Base-by-base conservation (phyloP, 1,140 invertebrate genomes). In the Lepidurus couesii region DNA sequence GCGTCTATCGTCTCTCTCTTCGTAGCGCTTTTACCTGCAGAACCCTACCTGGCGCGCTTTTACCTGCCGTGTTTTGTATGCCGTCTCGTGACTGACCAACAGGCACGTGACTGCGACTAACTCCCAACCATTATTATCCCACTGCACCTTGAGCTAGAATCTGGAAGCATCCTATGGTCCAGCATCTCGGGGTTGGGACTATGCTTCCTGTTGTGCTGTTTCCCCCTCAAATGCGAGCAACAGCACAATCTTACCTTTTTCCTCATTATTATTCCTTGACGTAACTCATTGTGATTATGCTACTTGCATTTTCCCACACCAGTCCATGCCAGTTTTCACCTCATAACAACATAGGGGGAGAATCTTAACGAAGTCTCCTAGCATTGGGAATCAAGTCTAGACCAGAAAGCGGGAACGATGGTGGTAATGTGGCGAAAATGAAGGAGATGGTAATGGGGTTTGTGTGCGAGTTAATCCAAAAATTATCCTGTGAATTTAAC, bases 21-120 rank as follows among this genome's bases (percentile, higher is more conserved):
- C 34, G 34, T 34, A 34, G 3, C 34, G 8, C 13, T 16, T 65
- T 9, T 65, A 65, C 53, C 53, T 65, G 53, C 16, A 65, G 53
- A 9, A 65, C 16, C 21, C 21, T 65, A 65, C 53, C 13, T 65
- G 9, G 53, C 53, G 53, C 53, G 53, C 53, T 65, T 65, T 65
- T 65, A 65, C 53, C 21, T 65, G 53, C 6, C 53, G 53, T 65
- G 53, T 65, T 65, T 65, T 65, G 53, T 21, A 65, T 65, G 53
- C 53, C 53, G 21, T 65, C 53, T 65, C 53, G 53, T 65, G 53
- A 65, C 53, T 65, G 53, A 13, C 53, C 53, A 65, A 65, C 53
- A 13, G 21, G 53, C 53, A 21, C 53, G 53, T 65, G 53, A 65
- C 53, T 65, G 13, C 53, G 53, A 65, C 53, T 65, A 65, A 65